Base-by-base conservation (phyloP, 2,797 vertebrate species). In the Propithecus perrieri region DNA sequence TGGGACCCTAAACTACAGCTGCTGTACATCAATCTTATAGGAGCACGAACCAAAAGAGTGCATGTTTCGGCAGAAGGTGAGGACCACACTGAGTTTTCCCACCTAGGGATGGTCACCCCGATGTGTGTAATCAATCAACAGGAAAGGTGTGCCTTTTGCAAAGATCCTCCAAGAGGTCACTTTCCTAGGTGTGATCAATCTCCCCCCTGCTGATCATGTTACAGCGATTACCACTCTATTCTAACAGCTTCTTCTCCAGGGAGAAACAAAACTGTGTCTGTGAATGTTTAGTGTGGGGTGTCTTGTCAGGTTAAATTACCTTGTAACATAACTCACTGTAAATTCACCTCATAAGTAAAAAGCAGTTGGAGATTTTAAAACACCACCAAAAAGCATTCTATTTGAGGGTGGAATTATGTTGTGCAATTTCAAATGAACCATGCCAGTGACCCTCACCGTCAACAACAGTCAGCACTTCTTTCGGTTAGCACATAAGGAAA, bases 71-170 rank as follows among this genome's bases (percentile, higher is more conserved):
- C 87, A 87, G 89, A 97, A 95, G 87, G 93, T 83, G 92, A 95
- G 92, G 83, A 38, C 87, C 97, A 94, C 78, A 96, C 92, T 78
- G 85, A 74, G 91, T 83, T 91, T 86, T 80, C 87, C 81, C 93
- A 96, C 35, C 89, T 92, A 94, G 96, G 79, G 81, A 76, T 90
- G 87, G 94, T 95, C 96, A 97, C 96, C 96, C 94, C 94, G 96
- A 97, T 85, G 97, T 94, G 97, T 94, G 96, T 91, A 95, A 97
- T 98, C 97, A 97, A 97, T 98, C 98, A 97, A 97, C 96, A 92
- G 81, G 74, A 97, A 97, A 98, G 97, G 97, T 96, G 91, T 94
- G 94, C 93, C 92, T 97, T 93, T 95, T 94, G 75, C 94, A 92
- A 90, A 96, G 87, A 71, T 79, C 76, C 81, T 93, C 78, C 5